Evolutionary conservation across 2,113 vertebrate genomes (phyloP).

Genomic region (Anarhynchus alexandrinus): DNA sequence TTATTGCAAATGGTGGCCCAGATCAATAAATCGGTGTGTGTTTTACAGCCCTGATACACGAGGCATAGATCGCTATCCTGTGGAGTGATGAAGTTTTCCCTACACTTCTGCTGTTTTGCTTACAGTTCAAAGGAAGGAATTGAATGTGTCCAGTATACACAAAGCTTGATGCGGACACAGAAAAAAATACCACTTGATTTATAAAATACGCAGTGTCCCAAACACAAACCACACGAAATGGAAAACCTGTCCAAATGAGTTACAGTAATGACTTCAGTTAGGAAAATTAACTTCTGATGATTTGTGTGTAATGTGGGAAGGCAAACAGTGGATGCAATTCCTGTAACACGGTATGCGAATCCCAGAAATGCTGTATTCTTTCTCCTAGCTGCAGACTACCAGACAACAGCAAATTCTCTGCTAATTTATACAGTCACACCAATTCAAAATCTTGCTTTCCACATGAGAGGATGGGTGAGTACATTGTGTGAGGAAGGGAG

Average conservation of each 20-base stretch:
- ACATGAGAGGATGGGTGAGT: not conserved
- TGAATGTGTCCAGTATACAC: not conserved
- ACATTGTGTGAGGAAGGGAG: not conserved
- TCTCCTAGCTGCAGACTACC: not conserved
- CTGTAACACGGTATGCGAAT: fast-evolving
- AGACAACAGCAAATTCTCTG: not conserved
- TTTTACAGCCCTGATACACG: not conserved
- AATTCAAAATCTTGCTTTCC: not conserved
- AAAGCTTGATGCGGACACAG: not conserved
- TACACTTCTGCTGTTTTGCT: not conserved
- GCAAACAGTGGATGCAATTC: not conserved
- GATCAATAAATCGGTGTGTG: not conserved
- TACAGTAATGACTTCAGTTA: not conserved
- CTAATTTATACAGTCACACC: not conserved
- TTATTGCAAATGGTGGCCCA: not conserved
- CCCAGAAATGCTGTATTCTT: not conserved
- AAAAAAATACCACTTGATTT: not conserved
- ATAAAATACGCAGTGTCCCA: not conserved
- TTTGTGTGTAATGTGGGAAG: not conserved
- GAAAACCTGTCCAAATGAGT: not conserved
- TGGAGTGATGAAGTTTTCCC: not conserved
- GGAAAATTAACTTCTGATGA: not conserved
- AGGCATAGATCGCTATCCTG: not conserved
- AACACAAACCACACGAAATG: not conserved
- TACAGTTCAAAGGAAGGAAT: not conserved